Base-by-base conservation (phyloP, 1,140 invertebrate species). In the Caenorhabditis brenneri region DNA sequence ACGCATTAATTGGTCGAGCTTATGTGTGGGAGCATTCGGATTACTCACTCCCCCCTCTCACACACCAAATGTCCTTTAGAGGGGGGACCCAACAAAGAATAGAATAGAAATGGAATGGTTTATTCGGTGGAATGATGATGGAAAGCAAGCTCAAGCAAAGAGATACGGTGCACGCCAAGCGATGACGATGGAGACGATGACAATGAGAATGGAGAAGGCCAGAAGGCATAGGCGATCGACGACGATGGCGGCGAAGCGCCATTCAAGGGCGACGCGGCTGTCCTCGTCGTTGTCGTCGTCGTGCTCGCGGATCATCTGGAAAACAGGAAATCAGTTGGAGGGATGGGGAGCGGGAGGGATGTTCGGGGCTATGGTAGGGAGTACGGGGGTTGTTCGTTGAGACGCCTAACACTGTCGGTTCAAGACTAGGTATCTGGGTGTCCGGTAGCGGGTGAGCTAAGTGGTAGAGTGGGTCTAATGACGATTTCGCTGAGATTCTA, bases 181-280 rank as follows among this genome's bases (percentile, higher is more conserved):
- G 92, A 98, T 96, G 91, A 95, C 96, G 92, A 96, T 94, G 90
- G 96, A 98, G 88, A 96, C 96, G 91, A 96, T 95, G 93, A 97
- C 94, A 91, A 96, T 98, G 93, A 98, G 97, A 92, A 96, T 93
- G 90, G 96, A 96, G 94, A 98, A 98, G 93, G 98, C 94, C 93
- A 97, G 96, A 93, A 98, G 95, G 94, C 96, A 98, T 93, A 98
- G 94, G 93, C 97, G 94, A 93, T 99, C 97, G 92, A 99, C 96
- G 92, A 99, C 97, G 95, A 98, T 98, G 91, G 97, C 97, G 91
- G 97, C 97, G 93, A 98, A 99, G 93, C 97, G 97, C 97, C 97
- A 99, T 93, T 99, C 97, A 91, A 69, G 69, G 33, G 79, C 51
- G 2, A 88, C 80, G 7, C 74, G 86, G 39, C 78, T 69, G 53